A percentile compares a stretch with the other conserved stretches of the same genome.
Conservation (phyloP, 2,888 invertebrate species). For the Ornithoptera priamus region DNA sequence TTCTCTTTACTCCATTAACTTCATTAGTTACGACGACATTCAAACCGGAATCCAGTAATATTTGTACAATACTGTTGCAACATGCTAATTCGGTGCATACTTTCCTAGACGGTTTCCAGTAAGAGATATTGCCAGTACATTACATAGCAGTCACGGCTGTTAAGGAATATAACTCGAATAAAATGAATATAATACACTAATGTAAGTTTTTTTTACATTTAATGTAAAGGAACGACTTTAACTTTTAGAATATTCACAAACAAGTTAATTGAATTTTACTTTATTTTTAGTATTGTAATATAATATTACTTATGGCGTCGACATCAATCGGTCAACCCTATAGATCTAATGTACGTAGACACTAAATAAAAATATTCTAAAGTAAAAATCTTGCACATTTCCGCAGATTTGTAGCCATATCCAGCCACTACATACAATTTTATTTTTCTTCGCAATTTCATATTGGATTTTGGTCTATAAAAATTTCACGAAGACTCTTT, state of each 20-base stretch:
- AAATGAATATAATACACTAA: neutral
- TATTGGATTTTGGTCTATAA: conserved; percentile 10
- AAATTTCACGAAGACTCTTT: conserved; percentile 14
- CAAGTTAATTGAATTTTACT: too few species aligned
- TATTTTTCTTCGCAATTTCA: conserved; percentile 41
- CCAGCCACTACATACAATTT: conserved; percentile 46
- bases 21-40: too few species aligned
- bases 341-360: conserved; percentile 38
- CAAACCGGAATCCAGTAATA: too few species aligned
- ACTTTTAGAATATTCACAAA: too few species aligned
- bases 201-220: neutral
- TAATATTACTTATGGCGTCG: neutral
- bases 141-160: neutral
- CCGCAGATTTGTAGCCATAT: conserved; percentile 50
- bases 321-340: conserved; percentile 31
- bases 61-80: too few species aligned
- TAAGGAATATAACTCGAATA: neutral
- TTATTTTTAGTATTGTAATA: too few species aligned
- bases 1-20: too few species aligned
- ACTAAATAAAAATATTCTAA: conserved; percentile 58
- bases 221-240: neutral
- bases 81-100: too few species aligned
- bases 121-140: too few species aligned
- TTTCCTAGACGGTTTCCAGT: too few species aligned
- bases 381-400: conserved; percentile 52